A percentile compares a stretch with the other conserved stretches of the same genome.
Evolutionary conservation across 2,888 invertebrate genomes (phyloP).

Genomic region (Mellilla xanthometata): DNA sequence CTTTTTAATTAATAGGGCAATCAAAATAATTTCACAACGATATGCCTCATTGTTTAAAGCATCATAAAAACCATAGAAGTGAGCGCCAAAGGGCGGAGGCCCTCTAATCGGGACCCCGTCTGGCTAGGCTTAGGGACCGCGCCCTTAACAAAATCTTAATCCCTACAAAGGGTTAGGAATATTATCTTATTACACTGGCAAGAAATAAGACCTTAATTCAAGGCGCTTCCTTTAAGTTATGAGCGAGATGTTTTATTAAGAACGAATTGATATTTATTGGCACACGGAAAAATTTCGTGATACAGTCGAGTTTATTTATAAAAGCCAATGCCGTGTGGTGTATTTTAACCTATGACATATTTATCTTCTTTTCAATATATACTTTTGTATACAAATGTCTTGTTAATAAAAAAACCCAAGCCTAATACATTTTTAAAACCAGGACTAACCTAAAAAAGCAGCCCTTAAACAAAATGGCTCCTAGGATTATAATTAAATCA

Average conservation of each 20-base stretch:
- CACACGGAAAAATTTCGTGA: too few species aligned
- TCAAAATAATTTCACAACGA: constrained; percentile 16
- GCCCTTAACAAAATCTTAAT: constrained; percentile 82
- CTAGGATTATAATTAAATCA: too few species aligned
- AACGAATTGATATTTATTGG: constrained; percentile 9
- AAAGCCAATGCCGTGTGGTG: too few species aligned
- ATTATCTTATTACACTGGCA: constrained; percentile 79
- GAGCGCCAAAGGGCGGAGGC: constrained; percentile 54
- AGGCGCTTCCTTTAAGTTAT: constrained; percentile 58
- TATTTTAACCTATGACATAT: too few species aligned
- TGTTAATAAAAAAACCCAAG: too few species aligned
- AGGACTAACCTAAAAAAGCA: too few species aligned
- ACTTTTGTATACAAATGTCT: too few species aligned
- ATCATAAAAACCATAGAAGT: constrained; percentile 74
- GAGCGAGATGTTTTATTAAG: constrained; percentile 35
- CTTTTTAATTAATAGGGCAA: not conserved
- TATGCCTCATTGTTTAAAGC: constrained; percentile 49
- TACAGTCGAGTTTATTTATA: too few species aligned
- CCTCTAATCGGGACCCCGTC: constrained; percentile 64
- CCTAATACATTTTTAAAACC: too few species aligned
- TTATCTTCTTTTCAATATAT: too few species aligned
- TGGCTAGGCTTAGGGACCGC: constrained; percentile 64
- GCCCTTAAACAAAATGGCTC: too few species aligned
- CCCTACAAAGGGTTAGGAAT: constrained; percentile 80
- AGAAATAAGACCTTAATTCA: constrained; percentile 76